phyloP scores from a whole-genome alignment of 2,113 vertebrate genomes.

The Bufo bufo region DNA sequence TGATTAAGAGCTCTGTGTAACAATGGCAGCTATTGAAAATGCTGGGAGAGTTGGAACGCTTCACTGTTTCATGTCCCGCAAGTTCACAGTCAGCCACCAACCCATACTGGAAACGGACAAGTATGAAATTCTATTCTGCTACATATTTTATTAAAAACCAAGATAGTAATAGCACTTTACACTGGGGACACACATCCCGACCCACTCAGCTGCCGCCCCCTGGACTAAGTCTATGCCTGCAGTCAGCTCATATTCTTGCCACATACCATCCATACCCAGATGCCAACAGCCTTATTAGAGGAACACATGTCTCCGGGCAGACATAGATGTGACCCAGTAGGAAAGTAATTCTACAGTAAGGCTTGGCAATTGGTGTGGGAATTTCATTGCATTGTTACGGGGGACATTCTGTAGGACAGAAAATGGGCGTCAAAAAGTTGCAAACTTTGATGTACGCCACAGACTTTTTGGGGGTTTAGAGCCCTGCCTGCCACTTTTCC shows the following conservation, averaged over 20 bases:
- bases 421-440: too few relatives aligned
- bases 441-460: too few relatives aligned
- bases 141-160: not conserved
- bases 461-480: too few relatives aligned
- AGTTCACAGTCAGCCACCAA: not conserved
- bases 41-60: not conserved
- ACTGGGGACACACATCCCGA: not conserved
- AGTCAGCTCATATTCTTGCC: constrained; percentile 31
- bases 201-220: not conserved
- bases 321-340: not conserved
- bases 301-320: not conserved
- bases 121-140: not conserved
- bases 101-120: not conserved
- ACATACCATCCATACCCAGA: constrained; percentile 47
- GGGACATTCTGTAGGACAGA: too few relatives aligned
- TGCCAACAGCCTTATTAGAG: constrained; percentile 25
- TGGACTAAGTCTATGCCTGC: not conserved
- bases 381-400: not conserved
- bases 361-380: constrained; percentile 7
- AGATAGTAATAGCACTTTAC: constrained; percentile 6
- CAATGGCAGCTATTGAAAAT: constrained; percentile 48
- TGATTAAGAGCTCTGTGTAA: constrained; percentile 11
- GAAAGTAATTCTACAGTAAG: not conserved
- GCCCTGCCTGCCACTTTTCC: too few relatives aligned
- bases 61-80: not conserved